Percentiles rank a stretch among this genome's conserved stretches.
These are phyloP conservation scores for Agriopis leucophaearia DNA, from an alignment of 2,888 invertebrate genomes.

Conservation along the genomic window DNA sequence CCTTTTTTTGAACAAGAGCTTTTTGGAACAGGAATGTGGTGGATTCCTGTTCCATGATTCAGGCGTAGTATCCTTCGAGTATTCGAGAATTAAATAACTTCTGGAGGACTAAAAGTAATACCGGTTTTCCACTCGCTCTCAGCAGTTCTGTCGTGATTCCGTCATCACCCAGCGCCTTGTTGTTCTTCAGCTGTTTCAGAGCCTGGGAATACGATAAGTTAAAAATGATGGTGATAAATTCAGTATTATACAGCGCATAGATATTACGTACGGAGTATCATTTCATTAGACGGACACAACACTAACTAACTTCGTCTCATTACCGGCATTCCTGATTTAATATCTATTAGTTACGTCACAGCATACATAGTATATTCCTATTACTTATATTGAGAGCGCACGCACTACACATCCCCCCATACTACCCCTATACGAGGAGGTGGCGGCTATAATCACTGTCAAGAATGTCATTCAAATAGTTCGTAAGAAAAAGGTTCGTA, in stretches of 20 bases:
- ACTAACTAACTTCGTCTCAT: slow-evolving; percentile 12
- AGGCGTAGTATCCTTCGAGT: too few species aligned
- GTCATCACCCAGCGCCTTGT: too few species aligned
- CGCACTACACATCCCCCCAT: not conserved
- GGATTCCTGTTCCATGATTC: too few species aligned
- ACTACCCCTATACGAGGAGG: not conserved
- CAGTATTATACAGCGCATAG: not conserved
- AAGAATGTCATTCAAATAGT: not conserved
- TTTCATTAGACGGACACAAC: not conserved
- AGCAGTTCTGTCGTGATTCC: too few species aligned
- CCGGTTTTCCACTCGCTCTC: too few species aligned
- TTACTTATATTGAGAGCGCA: not conserved
- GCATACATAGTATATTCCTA: not conserved
- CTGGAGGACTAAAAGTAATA: too few species aligned
- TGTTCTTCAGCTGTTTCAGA: too few species aligned
- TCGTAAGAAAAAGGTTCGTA: not conserved
- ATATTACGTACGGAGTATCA: not conserved
- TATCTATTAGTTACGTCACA: slow-evolving; percentile 33
- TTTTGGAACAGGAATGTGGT: too few species aligned
- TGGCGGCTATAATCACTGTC: not conserved
- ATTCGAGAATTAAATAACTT: too few species aligned
- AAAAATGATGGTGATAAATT: too few species aligned
- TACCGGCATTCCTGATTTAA: slow-evolving; percentile 22
- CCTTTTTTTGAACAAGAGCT: too few species aligned
- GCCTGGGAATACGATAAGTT: too few species aligned